Conservation (phyloP, 2,797 vertebrate species). For the Micropoecilia bifurca region DNA sequence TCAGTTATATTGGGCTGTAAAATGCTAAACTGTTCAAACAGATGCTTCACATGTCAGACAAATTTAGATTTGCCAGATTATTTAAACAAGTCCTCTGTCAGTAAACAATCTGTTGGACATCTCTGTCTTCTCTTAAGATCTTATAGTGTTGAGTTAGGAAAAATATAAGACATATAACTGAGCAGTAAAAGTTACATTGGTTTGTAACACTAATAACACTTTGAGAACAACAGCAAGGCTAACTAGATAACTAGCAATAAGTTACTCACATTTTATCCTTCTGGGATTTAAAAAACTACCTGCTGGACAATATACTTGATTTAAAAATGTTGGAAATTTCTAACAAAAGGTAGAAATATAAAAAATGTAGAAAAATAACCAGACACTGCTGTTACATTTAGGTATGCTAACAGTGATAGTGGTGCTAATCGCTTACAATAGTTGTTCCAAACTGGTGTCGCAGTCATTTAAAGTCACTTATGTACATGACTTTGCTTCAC, state of each 20-base stretch:
- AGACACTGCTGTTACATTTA: background rate
- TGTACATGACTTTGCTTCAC: background rate
- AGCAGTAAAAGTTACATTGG: background rate
- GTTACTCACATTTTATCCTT: background rate
- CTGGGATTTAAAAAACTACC: background rate
- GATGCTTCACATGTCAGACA: background rate
- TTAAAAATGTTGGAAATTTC: background rate
- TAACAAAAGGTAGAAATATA: background rate
- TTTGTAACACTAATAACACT: background rate
- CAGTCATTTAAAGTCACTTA: background rate
- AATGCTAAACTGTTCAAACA: background rate
- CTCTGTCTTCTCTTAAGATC: background rate
- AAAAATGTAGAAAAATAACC: background rate
- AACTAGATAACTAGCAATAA: background rate
- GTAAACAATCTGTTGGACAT: background rate
- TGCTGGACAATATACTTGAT: background rate
- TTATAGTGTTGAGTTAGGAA: background rate
- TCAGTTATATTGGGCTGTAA: background rate
- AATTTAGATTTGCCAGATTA: background rate
- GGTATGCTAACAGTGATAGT: background rate
- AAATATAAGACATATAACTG: background rate
- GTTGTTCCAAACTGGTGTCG: background rate
- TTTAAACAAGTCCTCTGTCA: background rate
- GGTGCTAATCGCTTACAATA: background rate
- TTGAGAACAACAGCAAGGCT: background rate